Conservation (phyloP, 2,113 vertebrate genomes). For the Theristicus caerulescens region DNA sequence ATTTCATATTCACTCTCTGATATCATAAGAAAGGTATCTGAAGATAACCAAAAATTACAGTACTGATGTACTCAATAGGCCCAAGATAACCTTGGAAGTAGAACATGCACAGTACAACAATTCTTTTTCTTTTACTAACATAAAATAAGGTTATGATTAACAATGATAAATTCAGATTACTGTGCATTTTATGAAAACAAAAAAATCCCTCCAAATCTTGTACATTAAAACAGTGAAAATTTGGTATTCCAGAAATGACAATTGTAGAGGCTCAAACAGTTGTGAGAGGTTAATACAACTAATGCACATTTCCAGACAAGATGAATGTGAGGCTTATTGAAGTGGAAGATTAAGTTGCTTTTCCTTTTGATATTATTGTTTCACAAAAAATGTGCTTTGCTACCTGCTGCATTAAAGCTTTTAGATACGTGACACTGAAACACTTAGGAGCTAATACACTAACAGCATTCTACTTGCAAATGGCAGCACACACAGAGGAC, state of each 20-base stretch:
- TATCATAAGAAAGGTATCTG: not conserved
- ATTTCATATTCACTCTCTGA: not conserved
- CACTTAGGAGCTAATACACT: not conserved
- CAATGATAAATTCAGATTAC: not conserved
- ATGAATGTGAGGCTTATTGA: not conserved
- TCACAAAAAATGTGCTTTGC: not conserved
- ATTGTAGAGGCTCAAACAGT: not conserved
- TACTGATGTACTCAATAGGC: not conserved
- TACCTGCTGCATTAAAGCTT: not conserved
- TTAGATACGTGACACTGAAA: not conserved
- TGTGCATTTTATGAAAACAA: not conserved
- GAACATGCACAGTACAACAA: not conserved
- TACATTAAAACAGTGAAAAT: not conserved
- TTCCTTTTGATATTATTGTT: conserved; percentile 11
- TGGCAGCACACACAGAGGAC: not conserved
- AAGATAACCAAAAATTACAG: not conserved
- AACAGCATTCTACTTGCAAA: not conserved
- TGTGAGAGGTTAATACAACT: not conserved
- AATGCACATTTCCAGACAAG: not conserved
- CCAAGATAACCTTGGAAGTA: not conserved
- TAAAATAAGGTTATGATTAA: not conserved
- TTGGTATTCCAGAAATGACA: not conserved
- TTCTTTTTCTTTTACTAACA: not conserved
- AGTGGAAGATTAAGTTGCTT: not conserved
- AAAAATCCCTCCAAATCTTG: not conserved